Evolutionary conservation across 2,888 invertebrate species (phyloP).

Genomic region (Amblyjoppa proteus): DNA sequence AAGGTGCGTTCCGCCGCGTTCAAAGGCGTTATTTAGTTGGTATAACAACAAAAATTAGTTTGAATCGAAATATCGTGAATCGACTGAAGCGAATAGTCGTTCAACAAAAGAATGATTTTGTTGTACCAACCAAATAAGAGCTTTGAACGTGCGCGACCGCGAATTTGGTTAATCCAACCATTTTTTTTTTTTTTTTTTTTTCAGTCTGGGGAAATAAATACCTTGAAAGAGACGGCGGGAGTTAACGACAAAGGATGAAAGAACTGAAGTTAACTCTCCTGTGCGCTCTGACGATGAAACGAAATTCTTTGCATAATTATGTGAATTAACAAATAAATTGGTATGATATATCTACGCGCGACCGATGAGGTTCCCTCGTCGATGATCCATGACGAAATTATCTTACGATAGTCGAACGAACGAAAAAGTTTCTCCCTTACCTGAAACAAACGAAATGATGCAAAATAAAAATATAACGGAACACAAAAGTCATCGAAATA

Average conservation of each 20-base stretch:
- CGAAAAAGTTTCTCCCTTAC: constrained; percentile 28
- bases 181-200: too few relatives aligned
- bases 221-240: not conserved
- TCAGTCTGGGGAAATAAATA: not conserved
- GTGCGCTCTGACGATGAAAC: too few relatives aligned
- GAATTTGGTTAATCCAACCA: too few relatives aligned
- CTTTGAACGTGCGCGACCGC: too few relatives aligned
- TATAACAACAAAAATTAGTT: too few relatives aligned
- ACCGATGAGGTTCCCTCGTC: not conserved
- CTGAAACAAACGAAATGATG: constrained; percentile 51
- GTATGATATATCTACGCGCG: constrained; percentile 9
- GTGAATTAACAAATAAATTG: constrained; percentile 17
- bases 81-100: too few relatives aligned
- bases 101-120: too few relatives aligned
- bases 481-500: not conserved
- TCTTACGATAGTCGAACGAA: not conserved
- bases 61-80: too few relatives aligned
- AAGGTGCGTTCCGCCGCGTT: too few relatives aligned
- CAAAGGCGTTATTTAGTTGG: too few relatives aligned
- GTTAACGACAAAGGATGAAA: not conserved
- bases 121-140: too few relatives aligned
- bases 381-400: not conserved
- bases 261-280: too few relatives aligned
- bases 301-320: not conserved
- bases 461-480: constrained; percentile 29